Evolutionary conservation across 2,113 vertebrate species (phyloP), one percentile per base, ranked within the genome.

Genomic region (Pterocles burchelli): DNA sequence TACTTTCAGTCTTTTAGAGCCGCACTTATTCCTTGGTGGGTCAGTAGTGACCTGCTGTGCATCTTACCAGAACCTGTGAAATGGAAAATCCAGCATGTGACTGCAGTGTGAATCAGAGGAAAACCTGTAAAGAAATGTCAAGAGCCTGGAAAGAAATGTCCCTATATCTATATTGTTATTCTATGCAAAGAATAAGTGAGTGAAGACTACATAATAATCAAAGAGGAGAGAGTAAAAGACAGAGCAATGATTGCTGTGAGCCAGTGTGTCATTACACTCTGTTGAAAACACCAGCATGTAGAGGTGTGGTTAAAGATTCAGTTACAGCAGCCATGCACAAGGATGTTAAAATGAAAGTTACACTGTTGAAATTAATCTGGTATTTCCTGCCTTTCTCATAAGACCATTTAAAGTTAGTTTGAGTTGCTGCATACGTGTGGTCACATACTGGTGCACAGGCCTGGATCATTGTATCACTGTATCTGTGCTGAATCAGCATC

Each of bases 311-410:
- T 86, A 29, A 45, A 90, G 29, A 77, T 58, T 83, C n/a, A 34
- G 48, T 91, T 76, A 63, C 63, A 67, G 85, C 43, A 55, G 51
- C 75, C 4, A 0, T 48, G 38, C 26, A 51, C 41, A 62, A 61
- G 29, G 51, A 19, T 55, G 26, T 80, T 88, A 83, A 83, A 95
- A 73, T 51, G 43, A 62, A 80, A 91, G 61, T 77, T 90, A 46
- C 0, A 1, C 38, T 4, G 4, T 88, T 0, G 3, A 91, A 34
- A 74, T 95, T 85, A 63, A 73, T 85, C 54, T 82, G 70, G n/a
- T 79, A 34, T 83, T 94, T 96, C 75, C 79, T 88, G 62, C 45
- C 34, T 87, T 93, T 93, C 88, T 73, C 62, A 76, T 88, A 78
- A 88, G 71, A 62, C 16, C 24, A 76, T 58, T 51, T 61, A 66